Base-by-base conservation (phyloP, 2,888 invertebrate genomes). In the Candidula unifasciata region DNA sequence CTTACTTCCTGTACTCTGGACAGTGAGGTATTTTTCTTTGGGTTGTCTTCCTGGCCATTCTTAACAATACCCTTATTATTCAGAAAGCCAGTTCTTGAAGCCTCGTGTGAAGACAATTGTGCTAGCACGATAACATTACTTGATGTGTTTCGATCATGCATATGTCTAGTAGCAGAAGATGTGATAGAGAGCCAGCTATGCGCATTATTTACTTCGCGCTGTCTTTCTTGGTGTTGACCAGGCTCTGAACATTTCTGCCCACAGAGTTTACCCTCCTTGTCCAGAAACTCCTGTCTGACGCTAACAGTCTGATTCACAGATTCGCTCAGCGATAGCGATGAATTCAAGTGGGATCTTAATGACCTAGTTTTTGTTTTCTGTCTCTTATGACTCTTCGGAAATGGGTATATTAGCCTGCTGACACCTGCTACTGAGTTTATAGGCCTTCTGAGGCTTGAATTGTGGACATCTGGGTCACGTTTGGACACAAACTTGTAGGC, bases 71-170 rank as follows among this genome's bases (percentile, higher is more conserved):
- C 33, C 27, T 6, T 18, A 1, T 13, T 16, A 54, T 74, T 30
- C 54, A 54, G 18, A 54, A 30, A 5, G 33, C 54, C 30, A 54
- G 52, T 8, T 30, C 21, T 21, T 18, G 30, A 33, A 30, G 54
- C 2, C 21, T 2, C 54, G 54, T 5, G 5, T 54, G 30, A 30
- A 30, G 74, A 18, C 16, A 74, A 18, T 0, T 54, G 74, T 54
- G 30, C 74, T 30, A 0, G 18, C 18, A 10, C 8, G 13, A 44
- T 27, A 73, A 54, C 74, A 54, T 74, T 74, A 24, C 74, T 74
- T n/a, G 74, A 74, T 54, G 27, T 54, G 54, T 74, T 74, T 74
- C 27, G 30, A 54, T 74, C 54, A 13, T 54, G 54, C 30, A 54
- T 21, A 16, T 54, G 13, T 54, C 54, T 74, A 30, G 5, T 54